Percentiles rank a stretch among this genome's conserved stretches.
Evolutionary conservation across 2,888 invertebrate genomes (phyloP).

Genomic region (Aleiodes alternator): DNA sequence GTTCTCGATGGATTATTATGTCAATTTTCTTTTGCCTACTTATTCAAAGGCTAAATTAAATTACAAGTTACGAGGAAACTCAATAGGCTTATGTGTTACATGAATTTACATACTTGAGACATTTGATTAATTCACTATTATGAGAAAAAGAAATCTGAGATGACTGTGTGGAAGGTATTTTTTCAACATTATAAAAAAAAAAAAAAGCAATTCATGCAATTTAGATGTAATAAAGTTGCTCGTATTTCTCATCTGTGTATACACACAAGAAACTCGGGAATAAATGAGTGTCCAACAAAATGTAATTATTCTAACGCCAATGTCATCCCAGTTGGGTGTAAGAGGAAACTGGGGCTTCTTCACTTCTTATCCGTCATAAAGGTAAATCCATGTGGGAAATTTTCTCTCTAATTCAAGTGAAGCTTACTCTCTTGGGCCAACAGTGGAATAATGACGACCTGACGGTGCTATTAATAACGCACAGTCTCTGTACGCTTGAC

Average conservation of each 20-base stretch:
- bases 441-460: conserved; percentile 57
- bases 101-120: conserved; percentile 40
- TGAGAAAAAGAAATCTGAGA: neutral
- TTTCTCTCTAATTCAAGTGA: conserved; percentile 40
- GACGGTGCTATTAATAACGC: conserved; percentile 58
- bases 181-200: too few species aligned
- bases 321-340: conserved; percentile 11
- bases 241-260: too few species aligned
- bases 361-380: conserved; percentile 12
- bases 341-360: too few species aligned
- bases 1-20: conserved; percentile 8
- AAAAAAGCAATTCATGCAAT: too few species aligned
- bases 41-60: conserved; percentile 44
- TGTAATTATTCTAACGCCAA: conserved; percentile 46
- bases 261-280: neutral
- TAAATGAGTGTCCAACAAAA: conserved; percentile 24
- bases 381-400: conserved; percentile 25
- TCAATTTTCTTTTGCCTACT: conserved; percentile 1
- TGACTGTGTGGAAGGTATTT: too few species aligned
- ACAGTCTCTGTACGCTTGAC: conserved; percentile 49
- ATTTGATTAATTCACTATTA: conserved; percentile 33
- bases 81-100: conserved; percentile 38
- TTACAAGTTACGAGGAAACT: conserved; percentile 39
- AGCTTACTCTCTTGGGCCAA: conserved; percentile 44
- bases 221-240: too few species aligned